A percentile compares a stretch with the other conserved stretches of the same genome.
These are phyloP conservation scores for Orussus abietinus DNA, from an alignment of 1,140 invertebrate species.

Conservation along the genomic window DNA sequence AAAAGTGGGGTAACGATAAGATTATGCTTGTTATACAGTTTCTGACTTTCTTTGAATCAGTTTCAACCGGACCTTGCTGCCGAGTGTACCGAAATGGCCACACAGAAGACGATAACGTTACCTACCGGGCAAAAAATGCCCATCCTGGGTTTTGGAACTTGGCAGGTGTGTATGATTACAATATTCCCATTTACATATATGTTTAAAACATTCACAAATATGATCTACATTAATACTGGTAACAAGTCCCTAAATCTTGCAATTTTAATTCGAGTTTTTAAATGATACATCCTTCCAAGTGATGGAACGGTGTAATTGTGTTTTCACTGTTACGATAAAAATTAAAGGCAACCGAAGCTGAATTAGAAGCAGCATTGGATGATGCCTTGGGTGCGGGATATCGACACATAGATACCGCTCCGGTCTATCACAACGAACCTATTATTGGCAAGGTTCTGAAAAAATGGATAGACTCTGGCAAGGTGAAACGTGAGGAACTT, in stretches of 20 bases:
- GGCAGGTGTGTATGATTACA: conserved; percentile 56
- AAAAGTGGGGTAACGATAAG: too few relatives aligned
- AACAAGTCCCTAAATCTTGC: neutral
- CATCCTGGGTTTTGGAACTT: conserved; percentile 63
- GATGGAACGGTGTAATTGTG: too few relatives aligned
- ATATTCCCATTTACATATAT: too few relatives aligned
- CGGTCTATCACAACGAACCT: conserved; percentile 62
- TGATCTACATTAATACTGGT: too few relatives aligned
- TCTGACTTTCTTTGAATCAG: too few relatives aligned
- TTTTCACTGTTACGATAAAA: neutral
- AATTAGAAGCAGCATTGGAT: conserved; percentile 56
- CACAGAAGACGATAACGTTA: conserved; percentile 21
- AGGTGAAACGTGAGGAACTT: conserved; percentile 62
- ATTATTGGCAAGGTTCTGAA: conserved; percentile 60
- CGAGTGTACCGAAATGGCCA: too few relatives aligned
- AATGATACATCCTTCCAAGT: conserved; percentile 9
- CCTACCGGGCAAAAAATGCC: conserved; percentile 57
- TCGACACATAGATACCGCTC: conserved; percentile 67
- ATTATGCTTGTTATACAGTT: too few relatives aligned
- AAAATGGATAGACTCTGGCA: conserved; percentile 60
- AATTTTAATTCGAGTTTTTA: neutral
- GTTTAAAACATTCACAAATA: too few relatives aligned
- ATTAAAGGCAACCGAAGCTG: conserved; percentile 50
- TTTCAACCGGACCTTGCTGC: too few relatives aligned
- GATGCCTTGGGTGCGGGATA: conserved; percentile 63